These are phyloP conservation scores for Chrysomela aeneicollis DNA, from an alignment of 2,888 invertebrate species.

Conservation along the genomic window DNA sequence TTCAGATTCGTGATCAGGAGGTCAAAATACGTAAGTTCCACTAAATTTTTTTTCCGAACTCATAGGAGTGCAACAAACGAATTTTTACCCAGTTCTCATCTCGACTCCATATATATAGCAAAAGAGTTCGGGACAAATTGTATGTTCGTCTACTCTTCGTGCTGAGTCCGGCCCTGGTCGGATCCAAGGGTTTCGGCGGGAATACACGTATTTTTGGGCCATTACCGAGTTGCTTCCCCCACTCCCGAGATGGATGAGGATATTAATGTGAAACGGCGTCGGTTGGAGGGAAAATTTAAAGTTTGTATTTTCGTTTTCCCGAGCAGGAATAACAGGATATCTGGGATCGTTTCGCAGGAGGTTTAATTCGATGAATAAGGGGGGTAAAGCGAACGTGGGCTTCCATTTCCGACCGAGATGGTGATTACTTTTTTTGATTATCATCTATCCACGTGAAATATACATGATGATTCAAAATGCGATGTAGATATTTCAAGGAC, in stretches of 20 bases:
- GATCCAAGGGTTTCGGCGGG: conserved; percentile 32
- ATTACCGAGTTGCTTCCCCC: conserved; percentile 54
- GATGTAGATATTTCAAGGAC: no score
- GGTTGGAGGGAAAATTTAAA: conserved; percentile 53
- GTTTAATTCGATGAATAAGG: conserved; percentile 43
- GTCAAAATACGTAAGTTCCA: no score
- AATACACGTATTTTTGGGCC: conserved; percentile 51
- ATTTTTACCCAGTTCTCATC: no score
- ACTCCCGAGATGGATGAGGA: conserved; percentile 45
- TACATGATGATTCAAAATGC: no score
- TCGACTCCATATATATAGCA: no score
- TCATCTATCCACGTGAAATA: no score
- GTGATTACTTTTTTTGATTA: no score
- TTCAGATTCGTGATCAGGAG: no score
- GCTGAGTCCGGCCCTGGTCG: neutral
- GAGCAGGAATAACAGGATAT: conserved; percentile 11
- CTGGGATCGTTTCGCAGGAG: conserved; percentile 3
- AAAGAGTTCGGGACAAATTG: no score
- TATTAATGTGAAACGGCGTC: conserved; percentile 55
- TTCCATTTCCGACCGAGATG: neutral
- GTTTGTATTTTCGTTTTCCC: conserved; percentile 50
- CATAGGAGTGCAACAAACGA: no score
- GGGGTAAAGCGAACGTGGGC: conserved; percentile 5
- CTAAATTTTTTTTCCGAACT: no score
- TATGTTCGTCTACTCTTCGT: no score